Evolutionary conservation across 2,888 invertebrate genomes (phyloP).

Genomic region (Tiliacea citrago): DNA sequence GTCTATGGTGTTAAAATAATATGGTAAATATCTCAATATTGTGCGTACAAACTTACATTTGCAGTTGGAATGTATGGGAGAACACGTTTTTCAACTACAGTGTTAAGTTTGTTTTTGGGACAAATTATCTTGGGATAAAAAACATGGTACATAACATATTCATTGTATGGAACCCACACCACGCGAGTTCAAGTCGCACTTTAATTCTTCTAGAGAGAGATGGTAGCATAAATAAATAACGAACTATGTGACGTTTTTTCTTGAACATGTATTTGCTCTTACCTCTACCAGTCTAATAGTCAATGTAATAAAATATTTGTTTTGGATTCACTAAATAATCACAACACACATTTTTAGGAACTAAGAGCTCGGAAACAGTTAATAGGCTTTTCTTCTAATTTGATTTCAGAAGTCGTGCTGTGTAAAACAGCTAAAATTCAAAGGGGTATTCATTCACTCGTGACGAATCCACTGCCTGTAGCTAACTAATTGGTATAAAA

Average conservation of each 20-base stretch:
- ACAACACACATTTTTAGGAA: not conserved
- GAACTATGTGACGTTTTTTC: not conserved
- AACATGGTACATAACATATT: too few species aligned
- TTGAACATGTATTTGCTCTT: not conserved
- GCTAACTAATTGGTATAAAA: slow-evolving; percentile 90
- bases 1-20: too few species aligned
- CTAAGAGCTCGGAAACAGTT: not conserved
- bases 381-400: not conserved
- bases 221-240: too few species aligned
- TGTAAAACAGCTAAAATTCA: slow-evolving; percentile 68
- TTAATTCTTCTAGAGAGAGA: too few species aligned
- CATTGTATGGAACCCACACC: too few species aligned
- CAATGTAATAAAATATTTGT: not conserved
- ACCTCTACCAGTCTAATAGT: not conserved
- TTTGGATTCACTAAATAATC: not conserved
- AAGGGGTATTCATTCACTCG: slow-evolving; percentile 89
- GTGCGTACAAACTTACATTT: too few species aligned
- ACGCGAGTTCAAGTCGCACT: too few species aligned
- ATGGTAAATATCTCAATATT: too few species aligned
- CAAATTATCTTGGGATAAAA: too few species aligned
- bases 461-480: slow-evolving; percentile 88
- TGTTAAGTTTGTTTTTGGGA: too few species aligned
- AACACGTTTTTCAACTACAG: too few species aligned
- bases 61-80: too few species aligned
- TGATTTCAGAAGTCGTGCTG: slow-evolving; percentile 24